Evolutionary conservation across 2,888 invertebrate genomes (phyloP).

Genomic region (Rotaria socialis): DNA sequence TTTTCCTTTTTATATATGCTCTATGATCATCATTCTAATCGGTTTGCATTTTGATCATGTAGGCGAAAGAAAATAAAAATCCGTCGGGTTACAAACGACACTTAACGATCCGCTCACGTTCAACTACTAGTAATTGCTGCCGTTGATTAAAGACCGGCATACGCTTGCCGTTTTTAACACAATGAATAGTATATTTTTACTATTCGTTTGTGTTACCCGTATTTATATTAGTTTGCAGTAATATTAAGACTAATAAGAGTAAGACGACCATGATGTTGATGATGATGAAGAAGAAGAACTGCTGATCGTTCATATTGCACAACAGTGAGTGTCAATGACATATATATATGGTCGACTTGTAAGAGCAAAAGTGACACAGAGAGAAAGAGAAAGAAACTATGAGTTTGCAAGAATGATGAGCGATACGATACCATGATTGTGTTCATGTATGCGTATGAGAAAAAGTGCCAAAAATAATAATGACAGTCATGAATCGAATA

Average conservation of each 20-base stretch:
- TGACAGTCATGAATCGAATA: background rate
- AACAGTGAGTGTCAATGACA: slow-evolving; percentile 13
- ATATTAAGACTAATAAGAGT: background rate
- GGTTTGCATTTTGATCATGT: slow-evolving; percentile 17
- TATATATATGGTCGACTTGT: background rate
- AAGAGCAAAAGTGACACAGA: background rate
- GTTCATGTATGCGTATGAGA: background rate
- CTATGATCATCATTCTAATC: background rate
- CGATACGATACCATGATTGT: slow-evolving; percentile 11
- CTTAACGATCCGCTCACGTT: background rate
- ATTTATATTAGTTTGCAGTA: background rate
- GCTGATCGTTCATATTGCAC: background rate
- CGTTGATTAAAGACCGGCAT: background rate
- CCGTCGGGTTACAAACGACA: slow-evolving; percentile 12
- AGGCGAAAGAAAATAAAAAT: background rate
- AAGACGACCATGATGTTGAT: background rate
- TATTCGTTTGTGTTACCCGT: background rate
- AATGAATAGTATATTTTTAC: background rate
- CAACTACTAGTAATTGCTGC: slow-evolving; percentile 22
- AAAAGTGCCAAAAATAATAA: slow-evolving; percentile 12
- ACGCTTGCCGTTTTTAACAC: background rate
- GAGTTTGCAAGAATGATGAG: slow-evolving; percentile 4
- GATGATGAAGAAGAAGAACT: background rate
- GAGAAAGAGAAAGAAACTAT: background rate
- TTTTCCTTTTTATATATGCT: background rate